phyloP scores from a whole-genome alignment of 2,113 vertebrate species.

The Semicossyphus pulcher region DNA sequence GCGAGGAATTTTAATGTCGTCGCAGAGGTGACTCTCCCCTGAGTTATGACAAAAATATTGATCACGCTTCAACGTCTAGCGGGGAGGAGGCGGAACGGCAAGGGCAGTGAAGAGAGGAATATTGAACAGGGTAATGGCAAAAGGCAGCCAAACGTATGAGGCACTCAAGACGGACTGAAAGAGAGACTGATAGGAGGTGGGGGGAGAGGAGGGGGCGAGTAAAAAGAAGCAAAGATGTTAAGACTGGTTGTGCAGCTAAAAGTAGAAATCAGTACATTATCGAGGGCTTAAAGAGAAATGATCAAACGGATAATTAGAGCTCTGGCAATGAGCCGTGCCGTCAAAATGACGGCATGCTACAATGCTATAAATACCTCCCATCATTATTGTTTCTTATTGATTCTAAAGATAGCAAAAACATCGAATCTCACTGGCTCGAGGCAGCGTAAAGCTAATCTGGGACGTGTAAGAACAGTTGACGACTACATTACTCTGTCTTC shows the following conservation, averaged over 20 bases:
- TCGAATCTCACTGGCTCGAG: slow-evolving; percentile 13
- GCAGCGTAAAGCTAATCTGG: slow-evolving; percentile 27
- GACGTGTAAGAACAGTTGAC: slow-evolving; percentile 33
- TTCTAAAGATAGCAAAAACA: slow-evolving; percentile 34
- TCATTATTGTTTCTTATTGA: slow-evolving; percentile 23
- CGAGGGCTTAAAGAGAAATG: neutral
- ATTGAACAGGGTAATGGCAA: slow-evolving; percentile 50
- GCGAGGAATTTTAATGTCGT: slow-evolving; percentile 65
- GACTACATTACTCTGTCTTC: slow-evolving; percentile 44
- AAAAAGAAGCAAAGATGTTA: neutral
- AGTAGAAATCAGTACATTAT: neutral
- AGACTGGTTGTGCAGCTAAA: neutral
- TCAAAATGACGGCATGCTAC: too few species aligned
- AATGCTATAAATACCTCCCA: slow-evolving; percentile 46
- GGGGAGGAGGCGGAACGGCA: slow-evolving; percentile 41
- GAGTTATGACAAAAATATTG: slow-evolving; percentile 78
- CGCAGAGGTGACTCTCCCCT: slow-evolving; percentile 68
- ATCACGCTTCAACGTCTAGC: slow-evolving; percentile 55
- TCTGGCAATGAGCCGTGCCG: slow-evolving; percentile 39
- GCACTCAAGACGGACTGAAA: slow-evolving; percentile 18
- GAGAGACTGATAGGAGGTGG: neutral
- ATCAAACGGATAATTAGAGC: slow-evolving; percentile 11
- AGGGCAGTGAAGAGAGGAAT: slow-evolving; percentile 70
- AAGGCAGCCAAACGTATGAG: slow-evolving; percentile 41
- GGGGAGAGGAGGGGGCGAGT: neutral